Conservation (phyloP, 2,113 vertebrate genomes). For the Zosterops lateralis region DNA sequence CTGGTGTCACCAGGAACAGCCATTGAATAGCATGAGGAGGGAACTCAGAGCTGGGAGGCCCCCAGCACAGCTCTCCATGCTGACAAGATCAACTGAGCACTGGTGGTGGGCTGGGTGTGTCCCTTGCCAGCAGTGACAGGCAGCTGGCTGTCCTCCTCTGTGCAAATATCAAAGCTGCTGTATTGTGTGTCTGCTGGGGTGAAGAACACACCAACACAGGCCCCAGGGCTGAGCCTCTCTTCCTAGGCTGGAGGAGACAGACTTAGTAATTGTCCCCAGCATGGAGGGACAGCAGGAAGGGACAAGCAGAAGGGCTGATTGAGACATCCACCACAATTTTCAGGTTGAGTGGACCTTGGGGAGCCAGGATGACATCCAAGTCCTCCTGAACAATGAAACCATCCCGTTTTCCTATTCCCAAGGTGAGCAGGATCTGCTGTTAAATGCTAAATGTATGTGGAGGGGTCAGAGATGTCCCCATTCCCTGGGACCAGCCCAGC, state of each 20-base stretch:
- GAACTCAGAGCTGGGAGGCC: not conserved
- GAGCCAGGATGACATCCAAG: not conserved
- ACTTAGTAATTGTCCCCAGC: not conserved
- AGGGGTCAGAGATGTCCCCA: not conserved
- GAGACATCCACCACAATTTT: not conserved
- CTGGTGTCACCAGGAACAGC: not conserved
- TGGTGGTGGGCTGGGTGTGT: rapidly evolving
- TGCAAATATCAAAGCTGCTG: not conserved
- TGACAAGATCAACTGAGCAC: not conserved
- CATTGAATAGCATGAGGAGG: not conserved
- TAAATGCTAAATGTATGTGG: not conserved
- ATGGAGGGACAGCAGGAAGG: not conserved
- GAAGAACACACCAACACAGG: not conserved
- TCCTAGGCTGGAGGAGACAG: not conserved
- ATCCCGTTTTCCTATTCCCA: slow-evolving; percentile 29
- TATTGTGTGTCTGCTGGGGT: not conserved
- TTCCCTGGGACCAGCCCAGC: not conserved
- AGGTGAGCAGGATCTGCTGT: not conserved
- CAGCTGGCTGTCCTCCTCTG: not conserved
- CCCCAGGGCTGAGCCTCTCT: not conserved
- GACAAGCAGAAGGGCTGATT: not conserved
- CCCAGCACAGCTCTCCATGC: not conserved
- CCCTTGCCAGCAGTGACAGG: rapidly evolving
- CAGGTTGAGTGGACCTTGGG: slow-evolving; percentile 51
- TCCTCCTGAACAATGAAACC: not conserved